Conservation (phyloP, 30 jellyfish, hydroid and myxozoan genomes). For the Mastigias papua region DNA sequence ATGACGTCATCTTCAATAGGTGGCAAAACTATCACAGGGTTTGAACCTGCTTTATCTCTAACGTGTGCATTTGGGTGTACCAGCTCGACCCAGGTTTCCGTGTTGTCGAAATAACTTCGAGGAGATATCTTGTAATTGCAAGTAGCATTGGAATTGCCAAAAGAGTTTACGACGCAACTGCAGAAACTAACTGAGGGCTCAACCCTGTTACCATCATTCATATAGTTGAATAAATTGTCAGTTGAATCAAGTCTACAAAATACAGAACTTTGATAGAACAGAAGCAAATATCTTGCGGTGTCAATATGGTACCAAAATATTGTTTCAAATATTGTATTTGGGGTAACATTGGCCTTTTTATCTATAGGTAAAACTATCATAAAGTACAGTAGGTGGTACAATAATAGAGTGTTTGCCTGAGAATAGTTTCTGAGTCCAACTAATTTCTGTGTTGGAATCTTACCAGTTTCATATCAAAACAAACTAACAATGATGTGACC, state of each 20-base stretch:
- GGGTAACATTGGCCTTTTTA: too few species aligned
- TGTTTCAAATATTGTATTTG: too few species aligned
- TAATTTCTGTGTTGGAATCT: too few species aligned
- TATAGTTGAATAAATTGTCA: not conserved
- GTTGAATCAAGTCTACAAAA: not conserved
- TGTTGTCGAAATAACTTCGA: not conserved
- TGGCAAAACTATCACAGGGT: not conserved
- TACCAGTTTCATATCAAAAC: too few species aligned
- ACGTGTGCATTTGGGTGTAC: not conserved
- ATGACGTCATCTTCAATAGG: slow-evolving; percentile 7
- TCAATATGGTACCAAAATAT: too few species aligned
- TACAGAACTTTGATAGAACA: not conserved
- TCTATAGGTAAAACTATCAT: too few species aligned
- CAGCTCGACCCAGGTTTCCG: not conserved
- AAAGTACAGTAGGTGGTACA: too few species aligned
- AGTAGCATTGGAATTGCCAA: not conserved
- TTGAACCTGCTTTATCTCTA: too few species aligned
- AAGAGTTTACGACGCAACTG: not conserved
- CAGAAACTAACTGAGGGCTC: not conserved
- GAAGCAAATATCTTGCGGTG: too few species aligned
- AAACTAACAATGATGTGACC: too few species aligned
- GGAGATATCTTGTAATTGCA: not conserved
- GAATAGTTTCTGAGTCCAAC: too few species aligned
- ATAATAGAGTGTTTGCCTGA: too few species aligned
- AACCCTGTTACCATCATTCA: not conserved